Conservation (phyloP, 2,888 invertebrate species). For the Apamea crenata region DNA sequence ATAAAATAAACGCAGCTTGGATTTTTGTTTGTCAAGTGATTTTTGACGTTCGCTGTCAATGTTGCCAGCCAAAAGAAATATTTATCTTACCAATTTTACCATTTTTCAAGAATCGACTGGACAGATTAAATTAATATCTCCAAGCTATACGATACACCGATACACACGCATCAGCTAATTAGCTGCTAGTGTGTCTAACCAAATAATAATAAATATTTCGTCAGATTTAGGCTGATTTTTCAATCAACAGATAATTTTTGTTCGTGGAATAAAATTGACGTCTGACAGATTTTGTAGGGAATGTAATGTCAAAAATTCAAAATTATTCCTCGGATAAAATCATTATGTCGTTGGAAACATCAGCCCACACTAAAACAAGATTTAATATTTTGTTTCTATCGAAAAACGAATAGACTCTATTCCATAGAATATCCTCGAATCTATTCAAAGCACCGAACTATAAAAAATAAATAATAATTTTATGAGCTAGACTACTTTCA, state of each 20-base stretch:
- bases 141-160: too few relatives aligned
- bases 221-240: background rate
- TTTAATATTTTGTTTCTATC: background rate
- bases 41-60: conserved; percentile 63
- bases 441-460: background rate
- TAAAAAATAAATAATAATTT: background rate
- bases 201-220: background rate
- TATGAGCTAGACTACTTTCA: background rate
- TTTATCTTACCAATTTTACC: background rate
- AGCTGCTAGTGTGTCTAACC: too few relatives aligned
- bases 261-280: too few relatives aligned
- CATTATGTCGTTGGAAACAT: too few relatives aligned
- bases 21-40: conserved; percentile 71
- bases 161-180: too few relatives aligned
- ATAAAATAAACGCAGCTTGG: conserved; percentile 75
- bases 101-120: too few relatives aligned
- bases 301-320: too few relatives aligned
- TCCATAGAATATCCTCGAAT: background rate
- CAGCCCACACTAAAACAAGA: background rate
- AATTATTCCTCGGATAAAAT: too few relatives aligned
- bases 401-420: background rate
- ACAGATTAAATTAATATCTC: too few relatives aligned
- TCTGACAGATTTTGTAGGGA: too few relatives aligned
- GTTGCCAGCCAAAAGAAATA: conserved; percentile 28
- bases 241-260: too few relatives aligned